Percentiles rank a stretch among this genome's conserved stretches.
Evolutionary conservation across 2,888 invertebrate genomes (phyloP).

Genomic region (Nasonia oneida): DNA sequence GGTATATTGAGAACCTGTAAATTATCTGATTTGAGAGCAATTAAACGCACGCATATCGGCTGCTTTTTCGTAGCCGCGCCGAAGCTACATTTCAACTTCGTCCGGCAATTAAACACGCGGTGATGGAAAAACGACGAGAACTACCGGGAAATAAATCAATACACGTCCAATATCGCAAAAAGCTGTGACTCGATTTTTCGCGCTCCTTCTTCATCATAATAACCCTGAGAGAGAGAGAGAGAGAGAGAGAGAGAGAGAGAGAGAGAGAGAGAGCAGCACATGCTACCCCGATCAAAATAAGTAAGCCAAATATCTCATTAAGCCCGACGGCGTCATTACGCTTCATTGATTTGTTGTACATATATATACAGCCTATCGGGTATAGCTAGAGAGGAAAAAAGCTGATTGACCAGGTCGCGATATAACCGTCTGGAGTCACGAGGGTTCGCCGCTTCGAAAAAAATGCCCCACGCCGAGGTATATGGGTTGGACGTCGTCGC

Average conservation of each 20-base stretch:
- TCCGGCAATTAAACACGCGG: too few relatives aligned
- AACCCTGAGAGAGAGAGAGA: not conserved
- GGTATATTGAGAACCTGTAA: not conserved
- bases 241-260: too few relatives aligned
- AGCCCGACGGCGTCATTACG: not conserved
- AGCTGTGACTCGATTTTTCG: not conserved
- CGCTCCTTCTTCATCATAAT: not conserved
- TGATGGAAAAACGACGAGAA: not conserved
- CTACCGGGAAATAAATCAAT: not conserved
- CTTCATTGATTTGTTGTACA: slow-evolving; percentile 16
- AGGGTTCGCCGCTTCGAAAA: slow-evolving; percentile 9
- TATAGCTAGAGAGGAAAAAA: not conserved
- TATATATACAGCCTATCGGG: not conserved
- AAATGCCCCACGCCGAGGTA: not conserved
- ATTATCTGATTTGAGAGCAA: slow-evolving; percentile 2
- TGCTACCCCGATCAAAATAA: not conserved
- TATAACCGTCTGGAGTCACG: slow-evolving; percentile 33
- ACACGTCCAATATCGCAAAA: too few relatives aligned
- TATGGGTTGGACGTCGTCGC: slow-evolving; percentile 43
- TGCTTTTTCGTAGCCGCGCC: too few relatives aligned
- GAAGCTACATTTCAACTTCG: too few relatives aligned
- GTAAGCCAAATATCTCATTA: not conserved
- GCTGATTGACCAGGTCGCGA: slow-evolving; percentile 29
- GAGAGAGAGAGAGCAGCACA: not conserved
- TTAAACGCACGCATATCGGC: not conserved